Evolutionary conservation across 1,140 invertebrate genomes (phyloP), one percentile per base, ranked within the genome.

Genomic region (Aphelinus atriplicis): DNA sequence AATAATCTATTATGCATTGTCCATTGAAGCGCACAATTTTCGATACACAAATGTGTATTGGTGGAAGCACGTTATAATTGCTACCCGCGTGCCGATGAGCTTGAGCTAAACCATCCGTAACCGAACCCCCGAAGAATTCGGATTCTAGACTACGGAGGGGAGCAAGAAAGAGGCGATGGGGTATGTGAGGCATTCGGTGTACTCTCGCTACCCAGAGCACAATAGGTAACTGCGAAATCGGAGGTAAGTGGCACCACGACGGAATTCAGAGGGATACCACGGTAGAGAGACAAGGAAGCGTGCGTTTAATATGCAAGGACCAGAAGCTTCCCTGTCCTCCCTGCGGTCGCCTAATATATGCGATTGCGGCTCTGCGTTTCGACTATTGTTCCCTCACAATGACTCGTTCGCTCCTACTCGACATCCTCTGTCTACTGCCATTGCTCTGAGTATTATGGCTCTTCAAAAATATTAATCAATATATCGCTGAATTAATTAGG

Each of bases 221-320:
- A 82, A 83, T 83, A 77, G 78, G 70, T 26, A 75, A 75, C 66
- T 80, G 77, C 77, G 78, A 82, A 82, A 81, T 83, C 81, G 76
- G 77, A 80, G 82, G 79, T 79, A 84, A 84, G 81, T 81, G 78
- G 57, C 68, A 73, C 48, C 64, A 57, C 74, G 56, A 77, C 66
- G 73, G 72, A 82, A 78, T 82, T 73, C 74, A 71, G n/a, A 47
- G 74, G 69, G 81, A 80, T 79, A 74, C 74, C 75, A 78, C 66
- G 48, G 69, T 55, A 50, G 65, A 66, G 78, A 80, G 74, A 80
- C 9, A 9, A 53, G 4, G 71, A 80, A 69, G 62, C 77, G 75
- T 80, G 73, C 77, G 76, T 80, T 83, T 83, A 84, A 84, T 82
- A 82, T 83, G 79, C 83, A 75, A 65, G 76, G 78, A 62, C 71